These are phyloP conservation scores for Syngnathus typhle DNA, from an alignment of 2,113 vertebrate genomes.

Conservation along the genomic window DNA sequence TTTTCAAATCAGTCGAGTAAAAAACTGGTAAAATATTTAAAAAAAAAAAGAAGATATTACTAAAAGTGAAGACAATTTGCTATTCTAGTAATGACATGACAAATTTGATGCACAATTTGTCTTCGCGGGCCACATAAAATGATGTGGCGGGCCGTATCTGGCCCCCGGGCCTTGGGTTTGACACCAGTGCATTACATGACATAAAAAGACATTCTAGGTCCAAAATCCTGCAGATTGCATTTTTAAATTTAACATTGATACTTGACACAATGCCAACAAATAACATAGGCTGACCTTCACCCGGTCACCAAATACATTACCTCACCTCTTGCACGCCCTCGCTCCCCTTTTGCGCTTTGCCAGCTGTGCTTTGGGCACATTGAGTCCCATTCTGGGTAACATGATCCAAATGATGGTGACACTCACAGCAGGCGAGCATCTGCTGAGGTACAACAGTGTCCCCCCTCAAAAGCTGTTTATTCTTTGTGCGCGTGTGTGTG, in stretches of 20 bases:
- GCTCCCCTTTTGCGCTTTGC: constrained; percentile 17
- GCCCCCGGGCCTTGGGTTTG: too few species aligned
- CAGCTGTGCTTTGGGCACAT: constrained; percentile 58
- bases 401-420: constrained; percentile 46
- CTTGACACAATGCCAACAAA: constrained; percentile 28
- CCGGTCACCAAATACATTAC: constrained; percentile 7
- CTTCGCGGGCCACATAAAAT: too few species aligned
- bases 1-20: too few species aligned
- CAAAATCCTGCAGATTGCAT: too few species aligned
- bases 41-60: too few species aligned
- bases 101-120: too few species aligned
- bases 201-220: too few species aligned
- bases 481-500: not conserved
- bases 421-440: constrained; percentile 59
- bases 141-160: too few species aligned
- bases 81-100: too few species aligned
- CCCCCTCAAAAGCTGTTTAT: constrained; percentile 54
- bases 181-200: too few species aligned
- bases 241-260: constrained; percentile 8
- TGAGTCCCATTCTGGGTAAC: constrained; percentile 50
- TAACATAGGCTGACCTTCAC: constrained; percentile 13
- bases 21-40: too few species aligned
- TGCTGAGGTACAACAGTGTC: constrained; percentile 56
- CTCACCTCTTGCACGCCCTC: not conserved
- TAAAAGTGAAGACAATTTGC: too few species aligned